phyloP scores from a whole-genome alignment of 1,140 invertebrate species.

The Diorhabda carinulata region DNA sequence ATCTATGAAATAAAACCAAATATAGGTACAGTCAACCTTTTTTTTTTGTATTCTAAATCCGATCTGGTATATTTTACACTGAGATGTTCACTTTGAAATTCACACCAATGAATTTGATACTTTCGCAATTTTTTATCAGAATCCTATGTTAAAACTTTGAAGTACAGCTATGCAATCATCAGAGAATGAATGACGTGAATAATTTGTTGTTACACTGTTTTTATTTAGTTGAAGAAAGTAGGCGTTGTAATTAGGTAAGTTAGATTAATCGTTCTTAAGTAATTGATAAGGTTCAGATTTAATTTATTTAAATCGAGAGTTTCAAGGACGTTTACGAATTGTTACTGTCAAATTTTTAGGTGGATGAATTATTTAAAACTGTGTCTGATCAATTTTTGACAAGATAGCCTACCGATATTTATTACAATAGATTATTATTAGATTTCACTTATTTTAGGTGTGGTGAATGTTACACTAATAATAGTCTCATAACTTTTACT shows the following conservation, averaged over 20 bases:
- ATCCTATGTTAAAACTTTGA: too few species aligned
- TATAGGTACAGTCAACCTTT: too few species aligned
- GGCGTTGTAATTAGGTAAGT: neutral
- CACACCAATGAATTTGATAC: too few species aligned
- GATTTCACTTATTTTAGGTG: neutral
- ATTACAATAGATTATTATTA: neutral
- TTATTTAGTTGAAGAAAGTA: neutral
- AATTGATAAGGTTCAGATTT: conserved; percentile 1
- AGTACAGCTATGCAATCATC: too few species aligned
- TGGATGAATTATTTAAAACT: neutral
- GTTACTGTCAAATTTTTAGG: neutral
- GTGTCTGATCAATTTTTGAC: neutral
- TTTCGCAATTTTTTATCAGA: too few species aligned
- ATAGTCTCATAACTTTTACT: neutral
- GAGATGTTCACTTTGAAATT: too few species aligned
- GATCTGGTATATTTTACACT: too few species aligned
- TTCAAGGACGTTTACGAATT: neutral
- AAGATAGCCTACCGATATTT: neutral
- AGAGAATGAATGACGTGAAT: neutral
- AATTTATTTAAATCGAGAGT: neutral
- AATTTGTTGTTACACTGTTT: neutral
- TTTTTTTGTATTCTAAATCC: too few species aligned
- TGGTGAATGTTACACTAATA: neutral
- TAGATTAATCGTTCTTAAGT: conserved; percentile 1
- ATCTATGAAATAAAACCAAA: too few species aligned